Base-by-base conservation (phyloP, 2,888 invertebrate species). In the Anoplius nigerrimus region DNA sequence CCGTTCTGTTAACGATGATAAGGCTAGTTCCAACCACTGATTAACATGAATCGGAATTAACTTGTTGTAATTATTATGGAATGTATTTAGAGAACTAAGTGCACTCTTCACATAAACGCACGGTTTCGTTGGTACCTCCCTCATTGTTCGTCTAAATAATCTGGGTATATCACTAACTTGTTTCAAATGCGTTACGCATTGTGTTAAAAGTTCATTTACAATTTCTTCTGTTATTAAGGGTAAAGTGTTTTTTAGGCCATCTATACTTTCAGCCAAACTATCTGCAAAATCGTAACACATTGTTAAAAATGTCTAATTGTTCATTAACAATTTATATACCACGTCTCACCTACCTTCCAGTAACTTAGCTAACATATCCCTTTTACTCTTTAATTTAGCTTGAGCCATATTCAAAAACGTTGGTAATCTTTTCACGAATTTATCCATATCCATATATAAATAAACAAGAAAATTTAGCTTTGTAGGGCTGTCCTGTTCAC, bases 101-200 rank as follows among this genome's bases (percentile, higher is more conserved):
- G 94, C 91, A 66, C 92, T 90, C 48, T 92, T 92, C n/a, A 95
- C 93, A 85, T 98, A 98, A 18, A 91, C 88, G 73, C 97, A 97
- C 43, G 95, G 92, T 81, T 94, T 94, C 0, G 92, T 93, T 0
- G 98, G 97, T 24, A 94, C 91, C 78, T 95, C 97, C 72, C 97
- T 92, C 87, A 98, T 98, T 0, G 98, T 98, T 88, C 97, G 94
- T 62, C 98, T 91, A 88, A 97, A 98, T 64, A 98, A 90, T 72
- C 98, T 91, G 1, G 99, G 99, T 88, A 99, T 96, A 87, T 98
- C 97, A 79, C 93, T 95, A 3, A 98, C 97, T 91, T 95, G 94
- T 73, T 94, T 93, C 78, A 96, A 90, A 78, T 93, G 92, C 22
- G 90, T 87, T 59, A 92, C 90, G 82, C 93, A 90, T 66, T 90